A percentile compares a stretch with the other conserved stretches of the same genome.
Evolutionary conservation across 2,113 vertebrate species (phyloP).

Genomic region (Holacanthus passer): DNA sequence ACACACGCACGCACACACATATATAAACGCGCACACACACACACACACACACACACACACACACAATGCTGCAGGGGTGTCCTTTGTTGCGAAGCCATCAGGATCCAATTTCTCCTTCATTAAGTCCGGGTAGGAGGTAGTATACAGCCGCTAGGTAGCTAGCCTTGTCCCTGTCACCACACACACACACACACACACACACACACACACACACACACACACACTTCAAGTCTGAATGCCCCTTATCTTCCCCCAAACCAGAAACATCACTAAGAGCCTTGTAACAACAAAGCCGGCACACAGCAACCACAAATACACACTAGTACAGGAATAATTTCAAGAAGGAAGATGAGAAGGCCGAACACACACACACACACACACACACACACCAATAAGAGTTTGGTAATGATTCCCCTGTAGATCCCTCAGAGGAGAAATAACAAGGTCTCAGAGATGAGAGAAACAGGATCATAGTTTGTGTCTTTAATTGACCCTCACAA

Average conservation of each 20-base stretch:
- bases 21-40: neutral
- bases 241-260: slow-evolving; percentile 66
- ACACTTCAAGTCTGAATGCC: slow-evolving; percentile 50
- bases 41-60: slow-evolving; percentile 10
- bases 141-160: slow-evolving; percentile 47
- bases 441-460: slow-evolving; percentile 49
- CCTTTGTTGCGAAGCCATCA: slow-evolving; percentile 69
- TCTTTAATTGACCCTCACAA: slow-evolving; percentile 60
- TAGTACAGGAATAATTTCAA: slow-evolving; percentile 19
- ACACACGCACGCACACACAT: slow-evolving; percentile 3
- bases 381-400: slow-evolving; percentile 11
- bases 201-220: slow-evolving; percentile 25
- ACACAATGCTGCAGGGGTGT: slow-evolving; percentile 51
- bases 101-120: slow-evolving; percentile 74
- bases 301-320: slow-evolving; percentile 26
- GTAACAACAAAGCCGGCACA: slow-evolving; percentile 59
- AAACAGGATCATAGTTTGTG: slow-evolving; percentile 34
- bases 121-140: slow-evolving; percentile 49
- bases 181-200: slow-evolving; percentile 24
- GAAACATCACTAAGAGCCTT: slow-evolving; percentile 68
- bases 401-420: slow-evolving; percentile 34
- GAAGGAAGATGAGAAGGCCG: neutral
- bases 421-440: slow-evolving; percentile 53
- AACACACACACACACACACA: slow-evolving; percentile 16
- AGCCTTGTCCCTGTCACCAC: slow-evolving; percentile 9